phyloP scores from a whole-genome alignment of 2,797 vertebrate genomes.

The Semaprochilodus insignis region DNA sequence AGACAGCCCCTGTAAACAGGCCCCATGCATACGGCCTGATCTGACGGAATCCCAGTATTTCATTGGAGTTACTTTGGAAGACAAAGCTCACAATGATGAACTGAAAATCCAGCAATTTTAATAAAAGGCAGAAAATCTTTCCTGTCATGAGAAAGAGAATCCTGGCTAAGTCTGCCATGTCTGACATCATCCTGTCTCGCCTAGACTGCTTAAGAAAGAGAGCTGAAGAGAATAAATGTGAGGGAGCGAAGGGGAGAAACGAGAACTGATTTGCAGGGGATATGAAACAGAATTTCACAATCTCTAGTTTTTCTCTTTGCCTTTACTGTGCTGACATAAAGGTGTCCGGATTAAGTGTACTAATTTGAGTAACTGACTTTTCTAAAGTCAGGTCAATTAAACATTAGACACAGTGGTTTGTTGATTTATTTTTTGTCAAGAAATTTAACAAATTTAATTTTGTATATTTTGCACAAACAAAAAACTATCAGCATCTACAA shows the following conservation, averaged over 20 bases:
- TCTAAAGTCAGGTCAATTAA: neutral
- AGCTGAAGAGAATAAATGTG: neutral
- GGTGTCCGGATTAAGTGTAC: neutral
- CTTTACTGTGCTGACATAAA: neutral
- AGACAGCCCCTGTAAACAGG: neutral
- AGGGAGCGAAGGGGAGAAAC: neutral
- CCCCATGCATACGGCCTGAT: neutral
- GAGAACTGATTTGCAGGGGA: neutral
- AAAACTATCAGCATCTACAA: too few species aligned
- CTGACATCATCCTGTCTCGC: neutral
- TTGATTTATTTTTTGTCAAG: too few species aligned
- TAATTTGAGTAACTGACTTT: neutral
- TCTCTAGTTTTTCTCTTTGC: neutral
- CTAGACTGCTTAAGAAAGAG: neutral
- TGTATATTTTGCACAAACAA: too few species aligned
- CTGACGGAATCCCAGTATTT: neutral
- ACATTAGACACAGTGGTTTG: neutral
- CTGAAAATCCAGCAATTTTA: constrained; percentile 13
- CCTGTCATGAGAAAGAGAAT: neutral
- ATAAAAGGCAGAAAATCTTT: constrained; percentile 4
- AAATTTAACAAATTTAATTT: too few species aligned
- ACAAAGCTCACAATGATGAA: constrained; percentile 50
- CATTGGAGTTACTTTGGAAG: neutral
- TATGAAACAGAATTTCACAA: neutral
- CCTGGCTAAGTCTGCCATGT: constrained; percentile 29